These are phyloP conservation scores for Corydoras sp. DNA, from an alignment of 2,113 vertebrate species.

Conservation along the genomic window DNA sequence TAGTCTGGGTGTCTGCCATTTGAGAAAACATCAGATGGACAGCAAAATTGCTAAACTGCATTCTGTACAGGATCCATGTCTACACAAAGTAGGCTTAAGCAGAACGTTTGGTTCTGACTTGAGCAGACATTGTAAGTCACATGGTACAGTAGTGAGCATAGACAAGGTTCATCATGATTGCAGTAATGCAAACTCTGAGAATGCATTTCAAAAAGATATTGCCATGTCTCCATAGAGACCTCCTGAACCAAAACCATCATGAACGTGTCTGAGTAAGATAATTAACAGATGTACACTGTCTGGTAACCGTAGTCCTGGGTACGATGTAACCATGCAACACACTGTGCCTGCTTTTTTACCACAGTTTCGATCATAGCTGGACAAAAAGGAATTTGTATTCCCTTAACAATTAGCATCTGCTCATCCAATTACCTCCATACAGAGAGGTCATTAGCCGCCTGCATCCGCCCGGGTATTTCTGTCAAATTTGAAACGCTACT, in stretches of 20 bases:
- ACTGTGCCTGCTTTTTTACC: neutral
- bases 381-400: neutral
- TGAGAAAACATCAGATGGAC: constrained; percentile 23
- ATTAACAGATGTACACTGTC: neutral
- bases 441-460: constrained; percentile 11
- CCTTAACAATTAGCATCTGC: neutral
- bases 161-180: constrained; percentile 1
- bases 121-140: constrained; percentile 20
- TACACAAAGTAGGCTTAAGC: constrained; percentile 1
- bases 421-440: constrained; percentile 9
- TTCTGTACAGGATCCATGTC: constrained; percentile 21
- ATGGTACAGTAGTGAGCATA: constrained; percentile 1
- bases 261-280: neutral
- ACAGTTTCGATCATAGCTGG: neutral
- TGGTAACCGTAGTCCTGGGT: neutral
- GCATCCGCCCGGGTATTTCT: neutral
- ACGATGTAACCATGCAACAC: neutral
- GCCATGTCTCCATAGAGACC: neutral
- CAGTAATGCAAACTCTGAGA: neutral
- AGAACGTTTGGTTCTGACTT: constrained; percentile 18
- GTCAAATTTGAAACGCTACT: constrained; percentile 22
- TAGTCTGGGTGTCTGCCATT: constrained; percentile 18
- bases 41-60: constrained; percentile 24
- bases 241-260: neutral
- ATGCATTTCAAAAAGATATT: constrained; percentile 2